Percentiles rank a stretch among this genome's conserved stretches.
Conservation (phyloP, 2,888 invertebrate species). For the Scrobipalpa costella region DNA sequence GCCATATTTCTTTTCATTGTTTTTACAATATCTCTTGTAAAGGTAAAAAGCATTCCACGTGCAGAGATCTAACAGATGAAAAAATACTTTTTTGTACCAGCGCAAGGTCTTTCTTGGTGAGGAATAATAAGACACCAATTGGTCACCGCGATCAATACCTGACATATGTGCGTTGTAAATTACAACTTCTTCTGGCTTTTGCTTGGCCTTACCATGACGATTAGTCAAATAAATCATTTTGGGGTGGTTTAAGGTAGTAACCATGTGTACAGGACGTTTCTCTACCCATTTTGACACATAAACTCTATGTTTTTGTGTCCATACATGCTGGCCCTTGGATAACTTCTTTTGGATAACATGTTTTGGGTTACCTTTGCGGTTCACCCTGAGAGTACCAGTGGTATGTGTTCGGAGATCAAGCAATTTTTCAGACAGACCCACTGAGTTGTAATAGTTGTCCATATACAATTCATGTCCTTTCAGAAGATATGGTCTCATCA, state of each 20-base stretch:
- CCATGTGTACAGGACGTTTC: conserved; percentile 28
- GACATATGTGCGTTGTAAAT: conserved; percentile 33
- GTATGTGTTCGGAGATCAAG: conserved; percentile 22
- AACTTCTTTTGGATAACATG: conserved; percentile 25
- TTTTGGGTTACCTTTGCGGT: conserved; percentile 32
- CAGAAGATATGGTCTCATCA: conserved; percentile 27
- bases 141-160: conserved; percentile 31
- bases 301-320: conserved; percentile 27
- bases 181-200: conserved; percentile 31
- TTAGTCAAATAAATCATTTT: conserved; percentile 18
- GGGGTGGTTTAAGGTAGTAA: conserved; percentile 28
- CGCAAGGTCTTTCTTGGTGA: no score
- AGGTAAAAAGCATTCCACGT: no score
- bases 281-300: no score
- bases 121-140: conserved; percentile 34
- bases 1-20: background rate
- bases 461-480: conserved; percentile 32
- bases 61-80: no score
- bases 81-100: no score
- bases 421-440: conserved; percentile 28
- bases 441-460: conserved; percentile 32
- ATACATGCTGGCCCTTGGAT: conserved; percentile 29
- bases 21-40: conserved; percentile 12
- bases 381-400: conserved; percentile 29
- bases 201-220: conserved; percentile 17